Conservation (phyloP, 2,113 vertebrate genomes). For the Lasiurus cinereus region DNA sequence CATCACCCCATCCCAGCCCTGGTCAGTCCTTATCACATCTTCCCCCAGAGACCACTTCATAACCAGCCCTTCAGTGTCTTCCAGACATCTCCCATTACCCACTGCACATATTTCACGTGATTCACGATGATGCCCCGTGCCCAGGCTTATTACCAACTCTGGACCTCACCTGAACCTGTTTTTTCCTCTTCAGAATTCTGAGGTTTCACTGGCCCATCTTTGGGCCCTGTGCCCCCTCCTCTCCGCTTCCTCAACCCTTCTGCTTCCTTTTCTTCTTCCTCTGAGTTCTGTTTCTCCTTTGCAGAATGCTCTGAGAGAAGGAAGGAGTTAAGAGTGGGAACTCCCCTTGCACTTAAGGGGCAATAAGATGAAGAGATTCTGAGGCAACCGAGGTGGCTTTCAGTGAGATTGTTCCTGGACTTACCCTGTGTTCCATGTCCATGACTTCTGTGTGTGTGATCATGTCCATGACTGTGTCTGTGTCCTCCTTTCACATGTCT, state of each 20-base stretch:
- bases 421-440: conserved; percentile 82
- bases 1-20: neutral
- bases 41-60: neutral
- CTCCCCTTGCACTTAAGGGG: neutral
- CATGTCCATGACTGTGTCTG: conserved; percentile 82
- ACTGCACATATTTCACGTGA: neutral
- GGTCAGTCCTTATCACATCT: neutral
- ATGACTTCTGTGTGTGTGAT: conserved; percentile 82
- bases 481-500: conserved; percentile 92
- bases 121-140: too few relatives aligned
- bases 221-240: conserved; percentile 16
- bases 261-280: conserved; percentile 80
- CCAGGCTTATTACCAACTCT: neutral
- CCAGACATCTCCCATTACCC: neutral
- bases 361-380: neutral
- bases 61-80: neutral
- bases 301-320: conserved; percentile 37
- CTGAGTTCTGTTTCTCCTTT: conserved; percentile 73
- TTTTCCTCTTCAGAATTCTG: conserved; percentile 58
- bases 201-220: conserved; percentile 53
- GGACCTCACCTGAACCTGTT: conserved; percentile 70
- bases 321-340: neutral
- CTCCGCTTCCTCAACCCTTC: conserved; percentile 72
- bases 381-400: neutral
- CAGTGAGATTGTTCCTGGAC: neutral